These are phyloP conservation scores for Mastomys natalensis DNA, from an alignment of 2,113 vertebrate species.

Conservation along the genomic window DNA sequence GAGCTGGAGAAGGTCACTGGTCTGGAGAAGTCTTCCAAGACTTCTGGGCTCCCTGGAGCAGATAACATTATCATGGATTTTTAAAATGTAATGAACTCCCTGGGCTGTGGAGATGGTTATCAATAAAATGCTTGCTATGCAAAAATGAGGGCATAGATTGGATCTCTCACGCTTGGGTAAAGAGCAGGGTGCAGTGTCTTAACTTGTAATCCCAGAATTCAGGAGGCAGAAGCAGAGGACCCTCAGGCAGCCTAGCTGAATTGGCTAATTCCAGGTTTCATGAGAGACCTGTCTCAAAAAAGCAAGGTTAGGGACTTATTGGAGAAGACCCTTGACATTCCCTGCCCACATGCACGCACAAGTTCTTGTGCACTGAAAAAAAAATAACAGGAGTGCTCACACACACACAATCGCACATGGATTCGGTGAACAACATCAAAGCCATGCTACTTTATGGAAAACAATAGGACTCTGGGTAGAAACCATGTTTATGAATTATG, in stretches of 20 bases:
- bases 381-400: no score
- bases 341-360: neutral
- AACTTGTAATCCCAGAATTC: neutral
- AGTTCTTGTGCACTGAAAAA: no score
- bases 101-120: neutral
- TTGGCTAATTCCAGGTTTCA: neutral
- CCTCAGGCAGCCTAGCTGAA: neutral
- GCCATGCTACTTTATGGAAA: neutral
- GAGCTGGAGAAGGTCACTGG: neutral
- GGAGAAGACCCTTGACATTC: neutral
- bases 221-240: neutral
- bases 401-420: neutral
- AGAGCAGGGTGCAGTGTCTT: neutral
- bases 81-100: neutral
- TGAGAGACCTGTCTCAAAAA: neutral
- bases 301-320: no score
- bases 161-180: neutral
- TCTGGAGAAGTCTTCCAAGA: neutral
- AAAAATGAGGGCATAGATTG: neutral
- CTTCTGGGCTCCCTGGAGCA: neutral
- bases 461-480: neutral
- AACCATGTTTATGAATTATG: neutral
- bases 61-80: neutral
- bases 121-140: neutral
- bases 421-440: slow-evolving; percentile 2